phyloP scores from a whole-genome alignment of 2,797 vertebrate genomes.

The Prunella strophiata region DNA sequence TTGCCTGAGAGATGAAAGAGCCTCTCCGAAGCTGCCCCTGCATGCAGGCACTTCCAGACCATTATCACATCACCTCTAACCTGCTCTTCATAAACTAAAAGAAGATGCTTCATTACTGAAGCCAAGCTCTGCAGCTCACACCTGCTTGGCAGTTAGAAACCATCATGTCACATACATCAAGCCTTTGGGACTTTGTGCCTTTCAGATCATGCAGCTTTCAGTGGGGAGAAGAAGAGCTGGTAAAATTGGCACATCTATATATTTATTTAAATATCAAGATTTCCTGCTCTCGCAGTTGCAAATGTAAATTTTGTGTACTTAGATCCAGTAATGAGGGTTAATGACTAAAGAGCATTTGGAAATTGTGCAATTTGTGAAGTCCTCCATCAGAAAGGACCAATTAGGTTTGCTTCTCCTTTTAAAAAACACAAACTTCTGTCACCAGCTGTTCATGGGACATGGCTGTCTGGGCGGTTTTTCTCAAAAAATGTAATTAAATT shows the following conservation, averaged over 20 bases:
- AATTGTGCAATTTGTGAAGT: neutral
- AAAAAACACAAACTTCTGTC: neutral
- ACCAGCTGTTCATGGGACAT: neutral
- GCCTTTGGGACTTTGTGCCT: neutral
- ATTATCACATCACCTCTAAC: conserved; percentile 29
- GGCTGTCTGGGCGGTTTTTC: neutral
- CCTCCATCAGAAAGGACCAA: neutral
- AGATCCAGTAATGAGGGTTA: conserved; percentile 20
- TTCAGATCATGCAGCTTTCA: neutral
- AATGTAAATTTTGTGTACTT: neutral
- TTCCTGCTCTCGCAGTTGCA: neutral
- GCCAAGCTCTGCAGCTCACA: neutral
- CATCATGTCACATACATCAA: fast-evolving
- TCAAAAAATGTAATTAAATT: neutral
- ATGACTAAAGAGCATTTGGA: conserved; percentile 26
- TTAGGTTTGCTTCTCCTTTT: neutral
- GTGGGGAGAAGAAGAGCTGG: neutral
- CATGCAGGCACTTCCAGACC: neutral
- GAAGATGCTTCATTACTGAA: neutral
- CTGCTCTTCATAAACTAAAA: conserved; percentile 7
- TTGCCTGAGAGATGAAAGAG: conserved; percentile 4
- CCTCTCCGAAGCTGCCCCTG: neutral
- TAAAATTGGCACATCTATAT: neutral
- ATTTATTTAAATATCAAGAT: neutral
- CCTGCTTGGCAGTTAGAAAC: neutral